These are phyloP conservation scores for Boulengeromyrus knoepffleri DNA, from an alignment of 2,113 vertebrate species.

Conservation along the genomic window DNA sequence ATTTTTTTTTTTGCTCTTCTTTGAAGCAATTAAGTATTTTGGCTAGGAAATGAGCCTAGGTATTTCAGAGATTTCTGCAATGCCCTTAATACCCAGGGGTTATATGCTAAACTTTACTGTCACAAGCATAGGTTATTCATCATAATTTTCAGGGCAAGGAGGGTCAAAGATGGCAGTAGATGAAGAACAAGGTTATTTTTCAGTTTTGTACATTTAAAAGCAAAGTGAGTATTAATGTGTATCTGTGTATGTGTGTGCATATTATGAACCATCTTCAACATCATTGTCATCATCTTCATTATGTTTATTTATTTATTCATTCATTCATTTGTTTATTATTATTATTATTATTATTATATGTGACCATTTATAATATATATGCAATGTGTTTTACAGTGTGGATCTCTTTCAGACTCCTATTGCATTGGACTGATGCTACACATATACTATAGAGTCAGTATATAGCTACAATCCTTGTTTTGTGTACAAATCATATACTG, in stretches of 20 bases:
- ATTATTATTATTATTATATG: not conserved
- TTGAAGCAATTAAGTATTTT: not conserved
- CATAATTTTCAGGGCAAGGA: not conserved
- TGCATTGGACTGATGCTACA: not conserved
- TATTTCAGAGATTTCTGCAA: slow-evolving; percentile 10
- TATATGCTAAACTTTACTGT: slow-evolving; percentile 13
- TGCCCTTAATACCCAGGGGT: not conserved
- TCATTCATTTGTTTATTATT: no score
- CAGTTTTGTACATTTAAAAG: not conserved
- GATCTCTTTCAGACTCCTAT: not conserved
- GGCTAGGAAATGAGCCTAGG: not conserved
- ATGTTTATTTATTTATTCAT: not conserved
- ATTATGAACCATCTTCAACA: not conserved
- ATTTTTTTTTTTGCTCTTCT: not conserved
- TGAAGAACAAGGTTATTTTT: slow-evolving; percentile 10
- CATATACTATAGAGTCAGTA: not conserved
- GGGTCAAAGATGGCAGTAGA: slow-evolving; percentile 2
- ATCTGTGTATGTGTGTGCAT: not conserved
- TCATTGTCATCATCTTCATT: not conserved
- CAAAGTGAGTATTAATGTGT: not conserved
- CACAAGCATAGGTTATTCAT: slow-evolving; percentile 6
- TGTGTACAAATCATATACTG: not conserved
- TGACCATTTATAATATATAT: not conserved
- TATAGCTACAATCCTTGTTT: not conserved
- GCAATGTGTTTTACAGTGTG: not conserved